A percentile compares a stretch with the other conserved stretches of the same genome.
Conservation (phyloP, 2,113 vertebrate genomes). For the Tamias sibiricus region DNA sequence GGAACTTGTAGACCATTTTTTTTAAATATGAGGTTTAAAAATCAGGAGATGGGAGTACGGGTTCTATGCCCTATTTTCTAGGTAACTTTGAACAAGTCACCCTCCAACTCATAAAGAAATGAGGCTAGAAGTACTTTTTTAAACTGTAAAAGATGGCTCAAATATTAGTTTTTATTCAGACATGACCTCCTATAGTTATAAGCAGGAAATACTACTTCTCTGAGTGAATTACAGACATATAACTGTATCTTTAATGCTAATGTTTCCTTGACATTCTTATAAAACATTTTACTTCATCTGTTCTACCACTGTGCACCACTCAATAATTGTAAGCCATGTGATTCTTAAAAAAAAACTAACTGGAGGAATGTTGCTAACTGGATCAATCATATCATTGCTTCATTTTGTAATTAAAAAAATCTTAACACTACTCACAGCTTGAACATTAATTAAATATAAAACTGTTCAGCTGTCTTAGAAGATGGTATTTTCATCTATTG, state of each 20-base stretch:
- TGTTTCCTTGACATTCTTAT: slow-evolving; percentile 55
- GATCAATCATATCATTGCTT: slow-evolving; percentile 20
- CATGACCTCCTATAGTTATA: background rate
- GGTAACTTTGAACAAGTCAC: background rate
- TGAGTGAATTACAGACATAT: background rate
- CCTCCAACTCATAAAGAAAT: background rate
- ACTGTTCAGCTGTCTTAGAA: slow-evolving; percentile 69
- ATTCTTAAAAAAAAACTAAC: slow-evolving; percentile 35
- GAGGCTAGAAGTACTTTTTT: background rate
- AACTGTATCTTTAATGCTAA: slow-evolving; percentile 58
- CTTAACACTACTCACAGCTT: slow-evolving; percentile 55
- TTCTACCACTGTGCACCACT: background rate
- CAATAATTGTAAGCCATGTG: slow-evolving; percentile 35
- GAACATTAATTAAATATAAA: slow-evolving; percentile 80
- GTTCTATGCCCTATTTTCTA: background rate
- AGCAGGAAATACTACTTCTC: background rate
- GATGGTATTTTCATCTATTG: slow-evolving; percentile 75
- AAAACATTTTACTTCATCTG: slow-evolving; percentile 37
- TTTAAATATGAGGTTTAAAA: background rate
- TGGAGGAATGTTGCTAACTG: slow-evolving; percentile 55
- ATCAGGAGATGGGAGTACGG: background rate
- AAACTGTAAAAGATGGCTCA: background rate
- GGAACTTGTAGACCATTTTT: background rate
- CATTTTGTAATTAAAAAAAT: slow-evolving; percentile 54
- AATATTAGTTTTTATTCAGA: background rate